Evolutionary conservation across 2,888 invertebrate genomes (phyloP).

Genomic region (Erebia aethiops): DNA sequence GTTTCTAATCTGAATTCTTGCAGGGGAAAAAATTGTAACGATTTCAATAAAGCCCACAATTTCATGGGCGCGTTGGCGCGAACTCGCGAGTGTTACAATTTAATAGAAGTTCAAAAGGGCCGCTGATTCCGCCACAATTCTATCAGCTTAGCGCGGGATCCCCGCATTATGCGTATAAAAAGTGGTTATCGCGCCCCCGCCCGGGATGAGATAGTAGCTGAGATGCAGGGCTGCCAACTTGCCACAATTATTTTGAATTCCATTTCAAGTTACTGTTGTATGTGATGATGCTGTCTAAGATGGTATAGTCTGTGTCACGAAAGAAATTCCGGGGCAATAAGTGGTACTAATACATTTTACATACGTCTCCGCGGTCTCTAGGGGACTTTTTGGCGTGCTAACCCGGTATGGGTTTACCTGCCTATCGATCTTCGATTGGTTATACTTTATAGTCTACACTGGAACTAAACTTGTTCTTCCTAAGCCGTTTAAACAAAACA

Average conservation of each 20-base stretch:
- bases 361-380: too few species aligned
- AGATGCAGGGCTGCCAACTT: constrained; percentile 36
- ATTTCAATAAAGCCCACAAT: constrained; percentile 80
- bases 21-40: constrained; percentile 62
- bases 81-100: constrained; percentile 79
- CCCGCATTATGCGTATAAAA: constrained; percentile 81
- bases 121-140: constrained; percentile 81
- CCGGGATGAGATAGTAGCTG: constrained; percentile 34
- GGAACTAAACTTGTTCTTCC: too few species aligned
- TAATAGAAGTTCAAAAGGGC: constrained; percentile 82
- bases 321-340: too few species aligned
- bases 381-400: too few species aligned
- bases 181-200: constrained; percentile 72
- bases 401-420: too few species aligned
- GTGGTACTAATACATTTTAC: too few species aligned
- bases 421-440: too few species aligned
- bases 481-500: too few species aligned
- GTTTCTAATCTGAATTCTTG: constrained; percentile 33
- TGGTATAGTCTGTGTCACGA: too few species aligned
- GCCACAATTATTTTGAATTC: neutral
- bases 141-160: constrained; percentile 81
- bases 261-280: too few species aligned
- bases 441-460: too few species aligned
- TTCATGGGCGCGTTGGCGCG: constrained; percentile 78
- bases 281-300: too few species aligned